Evolutionary conservation across 1,140 invertebrate genomes (phyloP).

Genomic region (Ceratosolen fusciceps): DNA sequence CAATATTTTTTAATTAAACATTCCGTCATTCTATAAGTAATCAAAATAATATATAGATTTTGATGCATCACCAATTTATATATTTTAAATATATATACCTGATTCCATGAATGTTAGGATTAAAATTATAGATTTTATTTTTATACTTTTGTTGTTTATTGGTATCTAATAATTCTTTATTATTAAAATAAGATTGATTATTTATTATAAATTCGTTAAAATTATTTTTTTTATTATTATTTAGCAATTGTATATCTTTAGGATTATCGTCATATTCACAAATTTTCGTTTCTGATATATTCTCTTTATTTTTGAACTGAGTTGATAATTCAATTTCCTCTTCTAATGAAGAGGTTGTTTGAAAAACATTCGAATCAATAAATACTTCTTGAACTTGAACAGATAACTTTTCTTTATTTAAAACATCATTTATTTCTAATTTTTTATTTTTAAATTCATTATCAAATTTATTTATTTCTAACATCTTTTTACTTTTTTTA

Average conservation of each 20-base stretch:
- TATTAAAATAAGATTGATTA: background rate
- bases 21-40: constrained; percentile 79
- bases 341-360: background rate
- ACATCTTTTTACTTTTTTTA: no score
- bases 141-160: background rate
- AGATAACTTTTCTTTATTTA: background rate
- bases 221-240: background rate
- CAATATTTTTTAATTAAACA: constrained; percentile 84
- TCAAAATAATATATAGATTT: background rate
- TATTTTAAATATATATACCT: background rate
- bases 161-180: background rate
- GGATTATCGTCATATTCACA: background rate
- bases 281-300: background rate
- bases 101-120: constrained; percentile 3
- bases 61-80: background rate
- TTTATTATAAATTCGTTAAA: background rate
- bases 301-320: background rate
- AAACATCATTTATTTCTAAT: background rate
- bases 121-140: constrained; percentile 11
- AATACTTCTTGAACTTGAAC: background rate
- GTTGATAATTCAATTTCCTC: background rate
- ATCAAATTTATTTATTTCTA: background rate
- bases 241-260: background rate
- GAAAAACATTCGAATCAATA: background rate
- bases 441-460: background rate